Percentiles rank a stretch among this genome's conserved stretches.
Conservation (phyloP, 2,888 invertebrate species). For the Mechanitis mazaeus region DNA sequence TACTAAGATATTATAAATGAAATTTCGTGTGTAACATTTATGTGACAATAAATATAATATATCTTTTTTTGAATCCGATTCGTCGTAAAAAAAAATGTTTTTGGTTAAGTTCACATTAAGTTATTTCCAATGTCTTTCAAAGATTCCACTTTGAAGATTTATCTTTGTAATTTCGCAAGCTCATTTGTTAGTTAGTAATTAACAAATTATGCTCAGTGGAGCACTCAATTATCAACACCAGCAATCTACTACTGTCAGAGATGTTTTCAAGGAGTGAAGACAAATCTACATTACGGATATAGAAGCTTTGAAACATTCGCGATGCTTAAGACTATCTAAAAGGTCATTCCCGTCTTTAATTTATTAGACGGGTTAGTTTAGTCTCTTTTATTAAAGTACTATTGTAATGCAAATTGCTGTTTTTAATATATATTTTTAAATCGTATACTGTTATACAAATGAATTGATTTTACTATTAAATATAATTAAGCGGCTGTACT, state of each 20-base stretch:
- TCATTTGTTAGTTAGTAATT: slow-evolving; percentile 21
- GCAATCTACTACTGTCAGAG: slow-evolving; percentile 21
- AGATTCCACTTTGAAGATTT: not conserved
- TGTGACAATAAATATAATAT: too few species aligned
- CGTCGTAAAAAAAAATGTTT: too few species aligned
- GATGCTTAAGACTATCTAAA: slow-evolving; percentile 29
- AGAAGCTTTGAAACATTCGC: slow-evolving; percentile 20
- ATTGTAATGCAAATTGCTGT: slow-evolving; percentile 21
- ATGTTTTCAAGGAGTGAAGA: slow-evolving; percentile 22
- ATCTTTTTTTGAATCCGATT: too few species aligned
- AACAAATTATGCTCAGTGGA: slow-evolving; percentile 24
- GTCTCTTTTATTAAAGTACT: slow-evolving; percentile 20
- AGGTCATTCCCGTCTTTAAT: slow-evolving; percentile 29
- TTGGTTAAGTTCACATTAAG: too few species aligned
- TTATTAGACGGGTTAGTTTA: slow-evolving; percentile 20
- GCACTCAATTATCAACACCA: slow-evolving; percentile 27
- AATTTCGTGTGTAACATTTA: too few species aligned
- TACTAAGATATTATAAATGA: too few species aligned
- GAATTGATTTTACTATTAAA: not conserved
- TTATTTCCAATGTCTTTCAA: too few species aligned
- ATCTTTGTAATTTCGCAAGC: slow-evolving; percentile 8
- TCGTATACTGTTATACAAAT: not conserved
- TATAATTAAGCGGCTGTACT: too few species aligned
- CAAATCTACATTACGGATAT: slow-evolving; percentile 25
- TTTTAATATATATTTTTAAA: too few species aligned